phyloP scores from a whole-genome alignment of 1,140 invertebrate genomes.

The Centruroides vittatus region DNA sequence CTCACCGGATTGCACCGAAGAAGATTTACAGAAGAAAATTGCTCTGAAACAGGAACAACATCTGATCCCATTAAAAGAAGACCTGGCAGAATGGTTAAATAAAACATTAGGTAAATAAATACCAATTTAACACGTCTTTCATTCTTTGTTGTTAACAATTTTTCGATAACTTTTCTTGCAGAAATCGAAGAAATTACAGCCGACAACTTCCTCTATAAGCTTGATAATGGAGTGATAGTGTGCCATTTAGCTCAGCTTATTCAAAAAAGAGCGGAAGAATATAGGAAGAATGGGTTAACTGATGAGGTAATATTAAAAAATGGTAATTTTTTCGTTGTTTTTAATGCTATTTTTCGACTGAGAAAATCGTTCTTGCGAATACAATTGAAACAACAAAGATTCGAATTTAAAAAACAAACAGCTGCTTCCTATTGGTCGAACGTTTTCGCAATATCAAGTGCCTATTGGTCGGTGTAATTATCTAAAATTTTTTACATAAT shows the following conservation, averaged over 20 bases:
- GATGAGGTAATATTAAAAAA: conserved; percentile 9
- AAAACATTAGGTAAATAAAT: conserved; percentile 53
- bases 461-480: too few species aligned
- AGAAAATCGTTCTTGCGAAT: too few species aligned
- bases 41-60: conserved; percentile 57
- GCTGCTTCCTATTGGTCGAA: too few species aligned
- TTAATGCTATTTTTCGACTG: too few species aligned
- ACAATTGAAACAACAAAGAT: too few species aligned
- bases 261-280: conserved; percentile 49
- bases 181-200: conserved; percentile 54
- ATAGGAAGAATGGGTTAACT: conserved; percentile 33
- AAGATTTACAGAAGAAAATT: conserved; percentile 35
- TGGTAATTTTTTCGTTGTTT: too few species aligned
- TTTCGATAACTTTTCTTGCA: conserved; percentile 28
- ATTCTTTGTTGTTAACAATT: neutral
- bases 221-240: conserved; percentile 65
- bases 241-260: conserved; percentile 61
- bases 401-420: too few species aligned
- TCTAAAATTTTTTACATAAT: too few species aligned
- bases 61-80: conserved; percentile 64
- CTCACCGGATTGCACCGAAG: conserved; percentile 25
- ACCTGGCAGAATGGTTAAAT: conserved; percentile 74
- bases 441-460: too few species aligned
- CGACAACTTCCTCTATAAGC: conserved; percentile 56
- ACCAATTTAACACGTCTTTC: neutral